phyloP scores from a whole-genome alignment of 2,888 invertebrate genomes.

The Drosophila hamatofila region DNA sequence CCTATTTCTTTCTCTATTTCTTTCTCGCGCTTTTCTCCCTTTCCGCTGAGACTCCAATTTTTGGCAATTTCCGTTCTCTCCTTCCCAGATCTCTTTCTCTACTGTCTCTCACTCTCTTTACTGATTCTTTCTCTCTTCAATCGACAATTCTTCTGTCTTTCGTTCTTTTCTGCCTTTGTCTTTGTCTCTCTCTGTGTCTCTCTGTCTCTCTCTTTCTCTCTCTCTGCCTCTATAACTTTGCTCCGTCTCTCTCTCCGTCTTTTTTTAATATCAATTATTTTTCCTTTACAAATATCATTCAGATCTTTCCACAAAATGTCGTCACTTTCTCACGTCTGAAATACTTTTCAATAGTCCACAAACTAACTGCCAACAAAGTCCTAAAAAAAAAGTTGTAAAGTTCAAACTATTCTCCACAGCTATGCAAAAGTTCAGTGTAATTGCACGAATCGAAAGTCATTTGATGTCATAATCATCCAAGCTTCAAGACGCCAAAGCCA shows the following conservation, averaged over 20 bases:
- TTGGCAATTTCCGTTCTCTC: no score
- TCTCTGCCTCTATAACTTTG: no score
- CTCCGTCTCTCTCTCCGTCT: neutral
- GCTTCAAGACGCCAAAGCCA: slow-evolving; percentile 18
- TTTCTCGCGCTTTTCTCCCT: neutral
- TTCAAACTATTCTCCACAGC: neutral
- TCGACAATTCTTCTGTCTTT: neutral
- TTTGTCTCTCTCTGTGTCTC: neutral
- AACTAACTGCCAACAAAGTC: slow-evolving; percentile 4
- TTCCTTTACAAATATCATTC: neutral
- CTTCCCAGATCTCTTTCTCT: neutral
- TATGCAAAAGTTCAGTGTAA: slow-evolving; percentile 29
- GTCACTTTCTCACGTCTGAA: neutral
- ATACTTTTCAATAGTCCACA: neutral
- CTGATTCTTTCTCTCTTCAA: neutral
- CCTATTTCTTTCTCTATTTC: neutral
- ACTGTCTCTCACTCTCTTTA: neutral
- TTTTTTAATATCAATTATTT: neutral
- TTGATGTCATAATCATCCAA: slow-evolving; percentile 29
- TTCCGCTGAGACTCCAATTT: neutral
- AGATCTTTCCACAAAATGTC: neutral
- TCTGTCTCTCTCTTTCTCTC: no score
- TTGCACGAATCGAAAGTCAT: slow-evolving; percentile 26
- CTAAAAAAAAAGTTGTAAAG: neutral
- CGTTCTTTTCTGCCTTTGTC: no score